A percentile compares a stretch with the other conserved stretches of the same genome.
Conservation (phyloP, 2,113 vertebrate species). For the Hipposideros armiger region DNA sequence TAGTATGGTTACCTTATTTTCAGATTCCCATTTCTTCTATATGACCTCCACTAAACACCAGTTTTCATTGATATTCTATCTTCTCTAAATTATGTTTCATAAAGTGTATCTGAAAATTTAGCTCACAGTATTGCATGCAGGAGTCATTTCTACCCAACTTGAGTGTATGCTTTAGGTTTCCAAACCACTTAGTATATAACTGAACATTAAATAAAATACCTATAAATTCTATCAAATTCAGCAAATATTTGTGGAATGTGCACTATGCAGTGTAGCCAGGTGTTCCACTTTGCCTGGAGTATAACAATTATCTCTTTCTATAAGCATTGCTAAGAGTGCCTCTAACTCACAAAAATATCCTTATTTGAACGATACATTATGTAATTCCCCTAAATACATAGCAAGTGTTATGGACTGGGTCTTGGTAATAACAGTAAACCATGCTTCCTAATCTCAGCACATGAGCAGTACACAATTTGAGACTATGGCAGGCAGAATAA, state of each 20-base stretch:
- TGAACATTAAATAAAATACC: background rate
- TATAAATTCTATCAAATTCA: background rate
- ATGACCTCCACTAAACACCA: background rate
- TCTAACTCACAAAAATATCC: background rate
- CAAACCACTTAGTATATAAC: background rate
- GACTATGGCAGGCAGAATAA: background rate
- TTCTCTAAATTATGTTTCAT: background rate
- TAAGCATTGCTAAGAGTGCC: background rate
- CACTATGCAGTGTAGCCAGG: background rate
- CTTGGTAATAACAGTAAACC: background rate
- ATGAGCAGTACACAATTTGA: background rate
- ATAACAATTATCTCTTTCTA: background rate
- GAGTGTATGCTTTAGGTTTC: background rate
- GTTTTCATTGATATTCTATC: background rate
- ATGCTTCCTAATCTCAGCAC: background rate
- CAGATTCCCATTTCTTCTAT: background rate
- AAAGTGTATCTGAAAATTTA: background rate
- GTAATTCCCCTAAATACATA: background rate
- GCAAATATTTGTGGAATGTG: background rate
- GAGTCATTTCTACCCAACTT: background rate
- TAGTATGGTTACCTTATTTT: background rate
- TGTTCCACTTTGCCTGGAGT: background rate
- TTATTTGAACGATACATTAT: background rate
- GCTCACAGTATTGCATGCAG: background rate
- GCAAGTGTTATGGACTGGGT: background rate